Evolutionary conservation across 1,140 invertebrate genomes (phyloP), one percentile per base, ranked within the genome.

Genomic region (Bilobella aurantiaca): DNA sequence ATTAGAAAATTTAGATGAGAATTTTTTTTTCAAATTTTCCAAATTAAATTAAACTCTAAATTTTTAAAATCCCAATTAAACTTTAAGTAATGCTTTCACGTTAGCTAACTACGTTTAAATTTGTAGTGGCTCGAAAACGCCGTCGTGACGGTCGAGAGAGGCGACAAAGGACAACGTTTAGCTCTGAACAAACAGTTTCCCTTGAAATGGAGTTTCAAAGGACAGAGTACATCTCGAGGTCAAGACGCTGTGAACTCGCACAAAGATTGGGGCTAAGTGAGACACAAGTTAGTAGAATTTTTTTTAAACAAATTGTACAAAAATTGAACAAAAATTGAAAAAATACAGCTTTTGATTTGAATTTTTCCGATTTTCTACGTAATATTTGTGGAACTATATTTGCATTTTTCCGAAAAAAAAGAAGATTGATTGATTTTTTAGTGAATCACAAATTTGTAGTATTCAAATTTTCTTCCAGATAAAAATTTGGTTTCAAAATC

Each of bases 401-500:
- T n/a, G n/a, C n/a, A n/a, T n/a, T n/a, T n/a, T n/a, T n/a, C n/a
- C n/a, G n/a, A n/a, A n/a, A n/a, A n/a, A n/a, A n/a, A n/a, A n/a
- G n/a, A n/a, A n/a, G n/a, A 46, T 46, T n/a, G 12, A 46, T 46
- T 14, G 12, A 12, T 46, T n/a, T 59, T 14, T 8, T 28, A 91
- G 90, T 1, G 94, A 96, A 77, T 96, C 92, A 0, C 91, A 79
- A 68, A 68, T 71, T 58, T 30, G 46, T 47, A 27, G 18, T 34
- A 53, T 42, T 5, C 34, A 28, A 56, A 30, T 49, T 8, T 63
- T 28, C 34, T 28, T 67, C 30, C 70, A 93, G 79, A 93, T 96
- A 59, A 96, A 95, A 79, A 95, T 95, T 67, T 96, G 94, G 94
- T 97, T 96, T 75, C 94, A 97, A 78, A 96, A 97, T 77, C 81